Conservation (phyloP, 2,888 invertebrate genomes). For the Drosophila pseudotalamancana region DNA sequence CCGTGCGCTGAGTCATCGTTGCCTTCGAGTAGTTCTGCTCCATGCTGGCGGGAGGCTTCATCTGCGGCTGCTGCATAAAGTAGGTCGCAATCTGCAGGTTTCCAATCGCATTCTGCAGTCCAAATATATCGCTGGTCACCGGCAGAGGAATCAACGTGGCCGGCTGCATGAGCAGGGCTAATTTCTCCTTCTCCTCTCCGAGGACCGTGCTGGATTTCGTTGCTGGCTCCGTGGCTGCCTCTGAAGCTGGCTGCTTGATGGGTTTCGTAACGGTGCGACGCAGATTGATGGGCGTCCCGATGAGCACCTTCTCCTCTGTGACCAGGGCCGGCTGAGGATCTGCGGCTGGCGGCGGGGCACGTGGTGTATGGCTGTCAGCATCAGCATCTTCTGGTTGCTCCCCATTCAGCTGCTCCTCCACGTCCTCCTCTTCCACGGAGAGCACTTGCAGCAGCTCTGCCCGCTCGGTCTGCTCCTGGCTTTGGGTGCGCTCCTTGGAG, state of each 20-base stretch:
- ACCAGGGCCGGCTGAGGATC: slow-evolving; percentile 13
- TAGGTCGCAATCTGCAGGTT: slow-evolving; percentile 84
- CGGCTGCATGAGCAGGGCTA: slow-evolving; percentile 82
- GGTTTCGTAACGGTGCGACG: slow-evolving; percentile 80
- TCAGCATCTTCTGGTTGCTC: slow-evolving; percentile 2
- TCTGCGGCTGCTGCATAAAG: slow-evolving; percentile 81
- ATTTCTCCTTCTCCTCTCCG: slow-evolving; percentile 64
- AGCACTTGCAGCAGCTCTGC: slow-evolving; percentile 60
- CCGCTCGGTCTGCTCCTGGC: slow-evolving; percentile 10
- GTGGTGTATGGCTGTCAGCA: slow-evolving; percentile 53
- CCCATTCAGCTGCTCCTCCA: slow-evolving; percentile 11
- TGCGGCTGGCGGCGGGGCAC: slow-evolving; percentile 35
- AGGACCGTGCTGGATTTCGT: neutral
- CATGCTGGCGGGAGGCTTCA: slow-evolving; percentile 61
- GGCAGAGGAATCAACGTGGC: slow-evolving; percentile 84
- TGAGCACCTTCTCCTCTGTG: slow-evolving; percentile 82
- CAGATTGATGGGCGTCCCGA: slow-evolving; percentile 83
- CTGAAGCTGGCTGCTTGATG: slow-evolving; percentile 42
- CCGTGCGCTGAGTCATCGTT: slow-evolving; percentile 80
- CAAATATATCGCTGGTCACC: slow-evolving; percentile 83
- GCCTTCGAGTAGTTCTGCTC: slow-evolving; percentile 69
- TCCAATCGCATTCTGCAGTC: slow-evolving; percentile 82
- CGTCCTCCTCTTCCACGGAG: slow-evolving; percentile 67
- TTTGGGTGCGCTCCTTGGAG: slow-evolving; percentile 38
- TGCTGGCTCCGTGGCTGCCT: neutral